phyloP scores from a whole-genome alignment of 2,888 invertebrate genomes.

The Halictus ligatus region DNA sequence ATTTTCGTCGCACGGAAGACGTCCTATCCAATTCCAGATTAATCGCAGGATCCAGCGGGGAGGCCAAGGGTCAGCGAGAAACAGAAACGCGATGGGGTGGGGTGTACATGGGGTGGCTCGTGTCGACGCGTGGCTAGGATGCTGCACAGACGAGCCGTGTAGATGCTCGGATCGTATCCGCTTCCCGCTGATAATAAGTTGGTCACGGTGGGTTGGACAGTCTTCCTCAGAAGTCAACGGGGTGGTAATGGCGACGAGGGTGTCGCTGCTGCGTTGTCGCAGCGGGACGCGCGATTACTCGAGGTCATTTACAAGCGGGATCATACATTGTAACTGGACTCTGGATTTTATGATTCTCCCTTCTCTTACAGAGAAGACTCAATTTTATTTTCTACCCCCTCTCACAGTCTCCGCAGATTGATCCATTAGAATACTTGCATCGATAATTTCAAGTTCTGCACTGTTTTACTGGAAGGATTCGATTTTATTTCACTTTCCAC shows the following conservation, averaged over 20 bases:
- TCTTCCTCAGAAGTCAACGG: neutral
- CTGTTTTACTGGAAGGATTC: too few relatives aligned
- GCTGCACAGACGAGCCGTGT: constrained; percentile 18
- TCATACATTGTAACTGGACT: neutral
- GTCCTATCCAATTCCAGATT: constrained; percentile 80
- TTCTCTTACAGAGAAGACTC: neutral
- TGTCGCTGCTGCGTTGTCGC: neutral
- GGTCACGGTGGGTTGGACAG: constrained; percentile 13
- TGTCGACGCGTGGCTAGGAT: constrained; percentile 39
- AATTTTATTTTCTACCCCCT: neutral
- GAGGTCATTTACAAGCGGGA: neutral
- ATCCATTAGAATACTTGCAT: too few relatives aligned
- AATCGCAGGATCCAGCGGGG: constrained; percentile 75
- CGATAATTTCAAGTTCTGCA: too few relatives aligned
- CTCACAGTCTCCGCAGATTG: too few relatives aligned
- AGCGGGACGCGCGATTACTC: neutral
- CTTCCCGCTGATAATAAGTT: constrained; percentile 29
- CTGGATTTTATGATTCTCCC: neutral
- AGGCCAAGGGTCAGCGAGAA: constrained; percentile 67
- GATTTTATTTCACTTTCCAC: too few relatives aligned
- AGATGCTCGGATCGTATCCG: constrained; percentile 6
- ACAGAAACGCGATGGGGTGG: constrained; percentile 2
- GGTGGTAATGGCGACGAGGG: neutral
- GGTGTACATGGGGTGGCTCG: constrained; percentile 36
- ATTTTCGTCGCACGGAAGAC: constrained; percentile 42